These are phyloP conservation scores for Hydrolagus affinis DNA, from an alignment of 2,113 vertebrate species.

Conservation along the genomic window DNA sequence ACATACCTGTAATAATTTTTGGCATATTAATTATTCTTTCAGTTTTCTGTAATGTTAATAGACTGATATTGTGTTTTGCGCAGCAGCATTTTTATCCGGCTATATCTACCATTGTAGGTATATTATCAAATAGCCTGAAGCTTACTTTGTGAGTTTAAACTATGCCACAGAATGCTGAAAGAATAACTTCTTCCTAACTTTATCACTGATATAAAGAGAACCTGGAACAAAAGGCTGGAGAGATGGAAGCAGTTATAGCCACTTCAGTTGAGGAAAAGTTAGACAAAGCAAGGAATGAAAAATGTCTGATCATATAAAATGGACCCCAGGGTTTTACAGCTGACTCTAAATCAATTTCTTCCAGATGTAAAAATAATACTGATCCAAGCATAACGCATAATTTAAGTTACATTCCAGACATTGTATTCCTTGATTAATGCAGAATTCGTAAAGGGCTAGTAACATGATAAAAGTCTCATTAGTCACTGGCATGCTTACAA, in stretches of 20 bases:
- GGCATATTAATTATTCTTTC: too few species aligned
- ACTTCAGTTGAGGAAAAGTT: background rate
- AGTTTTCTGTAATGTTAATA: too few species aligned
- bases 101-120: too few species aligned
- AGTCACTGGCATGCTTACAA: too few species aligned
- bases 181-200: too few species aligned
- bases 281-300: background rate
- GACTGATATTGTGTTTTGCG: too few species aligned
- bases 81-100: too few species aligned
- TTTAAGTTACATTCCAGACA: constrained; percentile 12
- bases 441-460: background rate
- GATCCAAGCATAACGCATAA: background rate
- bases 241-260: background rate
- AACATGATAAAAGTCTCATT: background rate
- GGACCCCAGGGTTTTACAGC: background rate
- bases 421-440: background rate
- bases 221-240: background rate
- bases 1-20: too few species aligned
- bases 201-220: background rate
- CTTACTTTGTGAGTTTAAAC: too few species aligned
- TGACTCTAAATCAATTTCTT: background rate
- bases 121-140: too few species aligned
- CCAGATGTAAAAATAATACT: constrained; percentile 8
- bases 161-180: too few species aligned
- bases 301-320: background rate